Evolutionary conservation across 2,888 invertebrate genomes (phyloP).

Genomic region (Fragum whitleyi): DNA sequence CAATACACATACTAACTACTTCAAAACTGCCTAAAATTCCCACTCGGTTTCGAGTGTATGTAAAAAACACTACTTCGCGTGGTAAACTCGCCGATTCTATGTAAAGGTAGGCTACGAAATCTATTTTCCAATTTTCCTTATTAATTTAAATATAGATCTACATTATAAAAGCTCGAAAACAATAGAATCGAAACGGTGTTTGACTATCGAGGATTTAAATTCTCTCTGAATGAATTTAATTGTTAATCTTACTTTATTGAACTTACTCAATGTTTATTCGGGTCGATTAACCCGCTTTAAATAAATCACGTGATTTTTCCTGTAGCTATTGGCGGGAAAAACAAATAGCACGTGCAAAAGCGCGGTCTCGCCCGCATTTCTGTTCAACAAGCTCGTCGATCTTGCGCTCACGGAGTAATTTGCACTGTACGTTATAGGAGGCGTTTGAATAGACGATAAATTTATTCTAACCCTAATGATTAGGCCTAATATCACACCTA

Average conservation of each 20-base stretch:
- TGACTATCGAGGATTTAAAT: constrained; percentile 4
- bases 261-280: constrained; percentile 7
- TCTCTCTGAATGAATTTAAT: background rate
- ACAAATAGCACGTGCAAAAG: background rate
- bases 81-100: background rate
- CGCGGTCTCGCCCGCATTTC: background rate
- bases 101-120: background rate
- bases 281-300: background rate
- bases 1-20: constrained; percentile 35
- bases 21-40: constrained; percentile 12
- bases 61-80: background rate
- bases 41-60: background rate
- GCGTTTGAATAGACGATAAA: too few species aligned
- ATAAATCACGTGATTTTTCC: constrained; percentile 16
- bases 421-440: too few species aligned
- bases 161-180: background rate
- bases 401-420: too few species aligned
- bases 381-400: too few species aligned
- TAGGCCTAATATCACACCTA: too few species aligned
- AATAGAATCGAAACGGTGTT: background rate
- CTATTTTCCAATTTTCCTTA: background rate
- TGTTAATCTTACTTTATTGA: constrained; percentile 20
- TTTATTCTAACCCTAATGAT: too few species aligned
- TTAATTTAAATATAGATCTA: background rate
- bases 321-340: constrained; percentile 14